Conservation (phyloP, 2,113 vertebrate genomes). For the Oreocharis arfaki region DNA sequence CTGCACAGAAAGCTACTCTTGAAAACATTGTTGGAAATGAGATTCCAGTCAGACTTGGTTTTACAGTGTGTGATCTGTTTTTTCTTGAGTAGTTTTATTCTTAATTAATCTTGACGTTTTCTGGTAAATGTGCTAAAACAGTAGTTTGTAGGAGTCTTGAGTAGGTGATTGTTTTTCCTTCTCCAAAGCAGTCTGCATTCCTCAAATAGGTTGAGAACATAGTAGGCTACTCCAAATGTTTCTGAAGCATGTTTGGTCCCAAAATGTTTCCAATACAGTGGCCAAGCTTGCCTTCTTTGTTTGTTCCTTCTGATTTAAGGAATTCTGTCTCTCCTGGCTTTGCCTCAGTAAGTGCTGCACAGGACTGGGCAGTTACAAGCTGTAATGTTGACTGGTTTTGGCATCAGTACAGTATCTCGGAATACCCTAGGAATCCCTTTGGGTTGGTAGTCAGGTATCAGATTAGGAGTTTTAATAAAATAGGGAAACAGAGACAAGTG, state of each 20-base stretch:
- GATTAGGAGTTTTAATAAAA: neutral
- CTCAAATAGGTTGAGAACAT: constrained; percentile 26
- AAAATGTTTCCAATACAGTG: neutral
- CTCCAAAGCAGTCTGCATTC: constrained; percentile 34
- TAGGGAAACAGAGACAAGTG: neutral
- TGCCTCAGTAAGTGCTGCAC: neutral
- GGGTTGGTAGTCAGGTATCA: neutral
- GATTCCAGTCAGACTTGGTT: neutral
- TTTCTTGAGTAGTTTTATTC: constrained; percentile 39
- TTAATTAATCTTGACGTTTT: constrained; percentile 39
- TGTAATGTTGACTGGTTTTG: neutral
- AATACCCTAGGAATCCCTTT: neutral
- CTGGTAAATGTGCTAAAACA: constrained; percentile 50
- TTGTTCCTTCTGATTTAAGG: neutral
- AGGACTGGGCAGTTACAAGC: neutral
- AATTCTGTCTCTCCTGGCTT: neutral
- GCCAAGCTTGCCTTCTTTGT: neutral
- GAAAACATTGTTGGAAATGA: neutral
- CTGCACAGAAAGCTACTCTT: neutral
- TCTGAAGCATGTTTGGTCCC: neutral
- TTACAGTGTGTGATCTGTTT: neutral
- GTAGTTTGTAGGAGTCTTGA: constrained; percentile 56
- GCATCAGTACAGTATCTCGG: too few species aligned
- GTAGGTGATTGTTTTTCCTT: constrained; percentile 58
- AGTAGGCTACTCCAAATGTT: constrained; percentile 20